Evolutionary conservation across 2,888 invertebrate genomes (phyloP), one percentile per base, ranked within the genome.

Genomic region (Reticulitermes lucifugus): DNA sequence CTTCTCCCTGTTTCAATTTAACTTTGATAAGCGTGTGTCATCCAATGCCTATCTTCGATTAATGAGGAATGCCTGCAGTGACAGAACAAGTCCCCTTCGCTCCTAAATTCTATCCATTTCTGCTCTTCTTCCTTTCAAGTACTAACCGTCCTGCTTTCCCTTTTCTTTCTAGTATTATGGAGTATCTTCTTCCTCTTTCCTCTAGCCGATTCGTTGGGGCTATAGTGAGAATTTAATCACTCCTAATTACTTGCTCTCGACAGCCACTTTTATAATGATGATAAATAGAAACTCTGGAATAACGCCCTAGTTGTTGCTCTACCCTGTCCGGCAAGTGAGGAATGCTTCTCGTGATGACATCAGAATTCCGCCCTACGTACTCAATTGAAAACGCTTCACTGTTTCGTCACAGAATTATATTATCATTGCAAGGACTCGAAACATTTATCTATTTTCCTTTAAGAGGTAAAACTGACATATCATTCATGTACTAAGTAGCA

Each of bases 221-320:
- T 46, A 46, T 46, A 79, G 83, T 85, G 85, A 86, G 86, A 83
- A 86, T 86, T 85, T 86, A 86, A 86, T 86, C 86, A 85, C 83
- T 82, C 80, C 86, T 86, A 86, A 86, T 86, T 86, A 80, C 86
- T 73, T 51, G 71, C 86, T 79, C 85, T 86, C 86, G 84, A 86
- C 86, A 85, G 85, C 84, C 75, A 79, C 83, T 85, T 85, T 84
- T 85, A 84, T 85, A 86, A 86, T 86, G 83, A 83, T 86, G 86
- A 86, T 86, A 85, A 86, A 86, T 86, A 84, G 86, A 83, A 85
- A 83, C 81, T 70, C 43, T 22, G 35, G 46, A 35, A 73, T 21
- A 73, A 73, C 29, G 21, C 65, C 65, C 25, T 25, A 18, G 29
- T 35, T 77, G 77, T n/a, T 77, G 77, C 77, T 77, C 2, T 7